These are phyloP conservation scores for Dipus sagitta DNA, from an alignment of 2,797 vertebrate species.

Conservation along the genomic window DNA sequence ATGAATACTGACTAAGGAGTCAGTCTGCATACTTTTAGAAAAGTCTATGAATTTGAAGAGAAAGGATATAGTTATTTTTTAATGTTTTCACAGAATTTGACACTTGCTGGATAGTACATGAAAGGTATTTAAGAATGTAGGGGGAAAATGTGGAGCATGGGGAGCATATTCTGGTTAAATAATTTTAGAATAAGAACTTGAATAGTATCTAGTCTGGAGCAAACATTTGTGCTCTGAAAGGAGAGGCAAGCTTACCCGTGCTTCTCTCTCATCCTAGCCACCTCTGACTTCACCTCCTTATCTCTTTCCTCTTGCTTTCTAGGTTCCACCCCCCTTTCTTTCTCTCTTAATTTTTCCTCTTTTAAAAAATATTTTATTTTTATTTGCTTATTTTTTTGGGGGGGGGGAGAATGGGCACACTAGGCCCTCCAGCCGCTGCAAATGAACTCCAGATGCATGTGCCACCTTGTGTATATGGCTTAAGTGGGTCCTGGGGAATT, in stretches of 20 bases:
- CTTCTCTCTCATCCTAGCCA: neutral
- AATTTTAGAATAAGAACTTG: conserved; percentile 17
- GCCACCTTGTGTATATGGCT: too few species aligned
- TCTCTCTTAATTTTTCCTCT: neutral
- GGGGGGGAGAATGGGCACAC: too few species aligned
- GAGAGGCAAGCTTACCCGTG: neutral
- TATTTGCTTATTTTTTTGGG: too few species aligned
- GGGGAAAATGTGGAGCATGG: neutral
- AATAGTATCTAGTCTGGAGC: conserved; percentile 1
- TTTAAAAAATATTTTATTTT: too few species aligned
- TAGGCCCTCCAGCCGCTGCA: too few species aligned
- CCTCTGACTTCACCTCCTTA: neutral
- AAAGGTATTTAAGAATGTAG: conserved; percentile 53
- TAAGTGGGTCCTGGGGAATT: too few species aligned
- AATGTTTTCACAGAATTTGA: conserved; percentile 19
- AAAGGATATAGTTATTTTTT: neutral
- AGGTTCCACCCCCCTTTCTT: neutral
- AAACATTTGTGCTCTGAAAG: neutral
- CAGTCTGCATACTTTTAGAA: conserved; percentile 48
- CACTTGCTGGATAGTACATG: neutral
- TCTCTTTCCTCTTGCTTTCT: conserved; percentile 5
- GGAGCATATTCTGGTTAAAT: conserved; percentile 27
- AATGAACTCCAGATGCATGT: too few species aligned
- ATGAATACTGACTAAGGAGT: conserved; percentile 25
- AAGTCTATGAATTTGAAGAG: conserved; percentile 54